A percentile compares a stretch with the other conserved stretches of the same genome.
Conservation (phyloP, 1,140 invertebrate species). For the Drosophila rufa region DNA sequence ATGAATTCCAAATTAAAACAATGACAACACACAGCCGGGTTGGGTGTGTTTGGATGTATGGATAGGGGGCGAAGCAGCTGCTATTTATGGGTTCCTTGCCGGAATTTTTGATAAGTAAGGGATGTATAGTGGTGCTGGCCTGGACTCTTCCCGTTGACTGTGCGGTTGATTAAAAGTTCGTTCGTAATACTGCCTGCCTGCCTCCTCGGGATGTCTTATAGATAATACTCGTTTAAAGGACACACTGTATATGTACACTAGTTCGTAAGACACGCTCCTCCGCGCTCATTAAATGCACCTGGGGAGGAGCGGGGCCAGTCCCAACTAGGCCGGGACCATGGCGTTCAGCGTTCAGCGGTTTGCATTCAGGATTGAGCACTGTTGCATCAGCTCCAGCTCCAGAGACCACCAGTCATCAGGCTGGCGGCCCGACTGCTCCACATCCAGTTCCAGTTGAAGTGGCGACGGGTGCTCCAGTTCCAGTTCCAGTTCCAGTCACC, state of each 20-base stretch:
- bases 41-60: background rate
- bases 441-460: slow-evolving; percentile 32
- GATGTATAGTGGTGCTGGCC: slow-evolving; percentile 26
- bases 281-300: slow-evolving; percentile 70
- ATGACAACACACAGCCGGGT: slow-evolving; percentile 56
- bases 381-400: slow-evolving; percentile 65
- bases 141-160: slow-evolving; percentile 32
- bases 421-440: slow-evolving; percentile 1
- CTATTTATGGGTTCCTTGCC: background rate
- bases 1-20: slow-evolving; percentile 65
- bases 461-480: slow-evolving; percentile 37
- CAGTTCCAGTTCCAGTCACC: slow-evolving; percentile 49
- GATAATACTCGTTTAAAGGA: slow-evolving; percentile 78
- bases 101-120: slow-evolving; percentile 15
- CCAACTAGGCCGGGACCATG: slow-evolving; percentile 73
- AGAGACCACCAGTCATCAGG: slow-evolving; percentile 6
- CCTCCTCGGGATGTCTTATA: slow-evolving; percentile 58
- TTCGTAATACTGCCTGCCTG: slow-evolving; percentile 70
- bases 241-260: slow-evolving; percentile 75
- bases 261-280: slow-evolving; percentile 59
- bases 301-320: slow-evolving; percentile 50
- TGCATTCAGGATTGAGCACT: slow-evolving; percentile 3
- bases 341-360: slow-evolving; percentile 39
- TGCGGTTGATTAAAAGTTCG: slow-evolving; percentile 58
- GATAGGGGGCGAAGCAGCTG: slow-evolving; percentile 15